phyloP scores from a whole-genome alignment of 2,888 invertebrate species.

The Aleiodes leptofemur region DNA sequence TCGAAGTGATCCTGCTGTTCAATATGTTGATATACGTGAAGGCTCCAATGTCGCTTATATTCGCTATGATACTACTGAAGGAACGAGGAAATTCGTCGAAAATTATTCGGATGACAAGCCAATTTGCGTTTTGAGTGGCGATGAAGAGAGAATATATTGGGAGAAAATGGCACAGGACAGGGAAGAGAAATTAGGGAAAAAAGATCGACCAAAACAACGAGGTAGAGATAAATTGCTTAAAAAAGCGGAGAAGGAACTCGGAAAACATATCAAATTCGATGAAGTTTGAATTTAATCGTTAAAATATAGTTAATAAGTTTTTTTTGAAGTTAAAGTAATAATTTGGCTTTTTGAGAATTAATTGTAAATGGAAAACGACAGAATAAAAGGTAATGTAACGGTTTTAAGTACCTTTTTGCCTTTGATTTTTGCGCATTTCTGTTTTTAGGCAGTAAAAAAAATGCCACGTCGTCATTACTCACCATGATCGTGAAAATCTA shows the following conservation, averaged over 20 bases:
- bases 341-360: too few relatives aligned
- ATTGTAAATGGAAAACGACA: too few relatives aligned
- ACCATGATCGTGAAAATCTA: too few relatives aligned
- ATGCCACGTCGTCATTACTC: too few relatives aligned
- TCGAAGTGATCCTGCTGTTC: conserved; percentile 80
- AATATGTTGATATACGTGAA: conserved; percentile 88
- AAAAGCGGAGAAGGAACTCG: conserved; percentile 82
- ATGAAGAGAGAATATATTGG: conserved; percentile 89
- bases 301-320: conserved; percentile 5
- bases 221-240: conserved; percentile 80
- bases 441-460: too few relatives aligned
- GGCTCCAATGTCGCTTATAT: conserved; percentile 83
- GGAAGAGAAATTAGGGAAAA: conserved; percentile 77
- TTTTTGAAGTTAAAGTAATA: not conserved
- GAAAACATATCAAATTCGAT: conserved; percentile 85
- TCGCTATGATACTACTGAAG: conserved; percentile 78
- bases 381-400: too few relatives aligned
- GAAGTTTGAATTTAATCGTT: conserved; percentile 70
- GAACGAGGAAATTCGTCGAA: conserved; percentile 75
- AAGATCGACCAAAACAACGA: conserved; percentile 76
- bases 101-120: conserved; percentile 68
- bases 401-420: too few relatives aligned
- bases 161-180: conserved; percentile 82
- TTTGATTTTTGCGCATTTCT: too few relatives aligned
- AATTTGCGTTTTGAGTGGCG: conserved; percentile 75